Evolutionary conservation across 2,797 vertebrate species (phyloP).

Genomic region (Siniperca undulata): DNA sequence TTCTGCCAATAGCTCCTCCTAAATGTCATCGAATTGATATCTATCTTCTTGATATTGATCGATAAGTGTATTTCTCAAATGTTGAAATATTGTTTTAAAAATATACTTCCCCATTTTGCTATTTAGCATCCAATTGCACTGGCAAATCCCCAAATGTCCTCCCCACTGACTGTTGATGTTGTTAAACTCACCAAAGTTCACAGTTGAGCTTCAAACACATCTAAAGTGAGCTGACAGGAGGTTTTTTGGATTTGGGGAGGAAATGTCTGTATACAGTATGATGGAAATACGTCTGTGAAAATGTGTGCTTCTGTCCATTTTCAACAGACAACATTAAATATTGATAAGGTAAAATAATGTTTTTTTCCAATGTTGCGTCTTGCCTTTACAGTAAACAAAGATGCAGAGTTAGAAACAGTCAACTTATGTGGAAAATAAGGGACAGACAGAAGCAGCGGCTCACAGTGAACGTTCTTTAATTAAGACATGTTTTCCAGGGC

Average conservation of each 20-base stretch:
- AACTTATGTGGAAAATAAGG: background rate
- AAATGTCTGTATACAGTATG: too few species aligned
- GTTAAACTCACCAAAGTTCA: too few species aligned
- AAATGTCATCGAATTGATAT: background rate
- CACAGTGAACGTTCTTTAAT: conserved; percentile 81
- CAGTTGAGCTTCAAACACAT: background rate
- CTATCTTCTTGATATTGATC: background rate
- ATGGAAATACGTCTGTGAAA: background rate
- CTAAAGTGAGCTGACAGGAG: background rate
- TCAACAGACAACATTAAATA: background rate
- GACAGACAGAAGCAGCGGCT: background rate
- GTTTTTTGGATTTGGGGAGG: too few species aligned
- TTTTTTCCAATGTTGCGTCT: background rate
- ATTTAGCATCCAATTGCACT: too few species aligned
- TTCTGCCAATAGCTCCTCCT: too few species aligned
- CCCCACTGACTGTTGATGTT: background rate
- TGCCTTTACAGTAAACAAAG: background rate
- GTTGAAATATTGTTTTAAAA: too few species aligned
- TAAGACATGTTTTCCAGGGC: conserved; percentile 63
- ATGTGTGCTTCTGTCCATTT: background rate
- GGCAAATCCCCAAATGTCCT: background rate
- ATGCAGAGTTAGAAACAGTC: background rate
- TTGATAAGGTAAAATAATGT: background rate
- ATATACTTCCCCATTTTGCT: too few species aligned
- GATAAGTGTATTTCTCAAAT: too few species aligned